Evolutionary conservation across 2,888 invertebrate genomes (phyloP).

Genomic region (Tipula helvola): DNA sequence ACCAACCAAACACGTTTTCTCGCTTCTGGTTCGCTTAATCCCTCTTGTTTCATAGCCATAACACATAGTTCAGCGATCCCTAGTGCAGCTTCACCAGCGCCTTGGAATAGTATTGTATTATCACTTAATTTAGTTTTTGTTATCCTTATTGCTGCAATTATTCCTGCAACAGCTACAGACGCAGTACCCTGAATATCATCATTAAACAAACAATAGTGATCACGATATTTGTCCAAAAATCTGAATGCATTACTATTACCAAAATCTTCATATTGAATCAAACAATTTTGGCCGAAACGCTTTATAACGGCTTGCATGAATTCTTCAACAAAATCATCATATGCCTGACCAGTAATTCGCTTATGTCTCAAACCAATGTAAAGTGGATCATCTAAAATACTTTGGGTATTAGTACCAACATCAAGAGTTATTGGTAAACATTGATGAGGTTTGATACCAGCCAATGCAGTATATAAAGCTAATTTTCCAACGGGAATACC

Average conservation of each 20-base stretch:
- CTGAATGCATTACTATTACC: constrained; percentile 95
- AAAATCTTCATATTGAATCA: constrained; percentile 96
- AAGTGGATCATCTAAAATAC: constrained; percentile 78
- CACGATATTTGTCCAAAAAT: constrained; percentile 77
- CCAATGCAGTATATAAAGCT: constrained; percentile 91
- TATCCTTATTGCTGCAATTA: constrained; percentile 73
- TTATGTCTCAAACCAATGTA: constrained; percentile 88
- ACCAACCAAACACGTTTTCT: constrained; percentile 82
- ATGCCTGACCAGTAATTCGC: constrained; percentile 68
- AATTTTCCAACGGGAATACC: constrained; percentile 98
- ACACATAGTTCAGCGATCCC: constrained; percentile 89
- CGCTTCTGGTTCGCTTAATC: constrained; percentile 62
- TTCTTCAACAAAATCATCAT: constrained; percentile 92
- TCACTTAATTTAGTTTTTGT: constrained; percentile 73
- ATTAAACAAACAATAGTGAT: constrained; percentile 90
- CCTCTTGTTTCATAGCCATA: constrained; percentile 86
- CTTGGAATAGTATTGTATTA: constrained; percentile 84
- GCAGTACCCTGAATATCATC: constrained; percentile 95
- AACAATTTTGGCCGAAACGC: constrained; percentile 72
- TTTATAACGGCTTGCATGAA: constrained; percentile 88
- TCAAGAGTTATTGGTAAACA: constrained; percentile 88
- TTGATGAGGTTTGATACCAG: constrained; percentile 90
- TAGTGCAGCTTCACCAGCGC: constrained; percentile 92
- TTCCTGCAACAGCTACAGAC: constrained; percentile 87
- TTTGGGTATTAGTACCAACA: constrained; percentile 83